phyloP scores from a whole-genome alignment of 1,140 invertebrate species.

The Drosophila subpulchrella region DNA sequence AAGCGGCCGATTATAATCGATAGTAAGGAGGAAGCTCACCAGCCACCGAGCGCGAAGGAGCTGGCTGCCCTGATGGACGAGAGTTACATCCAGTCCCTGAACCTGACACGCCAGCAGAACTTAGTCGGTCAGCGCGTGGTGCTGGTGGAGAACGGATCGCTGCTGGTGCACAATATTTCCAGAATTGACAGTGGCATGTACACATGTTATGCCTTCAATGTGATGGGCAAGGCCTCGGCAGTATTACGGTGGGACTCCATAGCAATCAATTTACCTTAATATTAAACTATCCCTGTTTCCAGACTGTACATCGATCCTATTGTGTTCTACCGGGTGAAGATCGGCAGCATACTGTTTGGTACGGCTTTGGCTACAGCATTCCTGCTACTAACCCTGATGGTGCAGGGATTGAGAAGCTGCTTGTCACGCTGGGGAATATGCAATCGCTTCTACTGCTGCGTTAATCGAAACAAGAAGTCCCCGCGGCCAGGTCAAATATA shows the following conservation, averaged over 20 bases:
- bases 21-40: conserved; percentile 57
- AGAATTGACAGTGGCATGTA: conserved; percentile 94
- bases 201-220: conserved; percentile 93
- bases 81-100: conserved; percentile 47
- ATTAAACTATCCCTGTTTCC: not conserved
- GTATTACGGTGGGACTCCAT: conserved; percentile 85
- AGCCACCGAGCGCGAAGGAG: conserved; percentile 61
- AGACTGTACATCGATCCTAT: conserved; percentile 92
- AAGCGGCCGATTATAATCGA: conserved; percentile 78
- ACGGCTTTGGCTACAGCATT: conserved; percentile 91
- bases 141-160: conserved; percentile 88
- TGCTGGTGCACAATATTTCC: conserved; percentile 88
- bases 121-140: conserved; percentile 79
- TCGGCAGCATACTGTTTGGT: conserved; percentile 93
- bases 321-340: conserved; percentile 92
- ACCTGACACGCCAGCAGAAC: conserved; percentile 63
- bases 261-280: too few relatives aligned
- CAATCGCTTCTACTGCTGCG: conserved; percentile 88
- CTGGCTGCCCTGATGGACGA: conserved; percentile 69
- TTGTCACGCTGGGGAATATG: conserved; percentile 88
- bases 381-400: conserved; percentile 90
- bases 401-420: conserved; percentile 90
- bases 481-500: conserved; percentile 93
- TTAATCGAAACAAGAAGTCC: conserved; percentile 87
- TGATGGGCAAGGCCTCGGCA: conserved; percentile 90